These are phyloP conservation scores for Tenthredo distinguenda DNA, from an alignment of 2,888 invertebrate species.

Conservation along the genomic window DNA sequence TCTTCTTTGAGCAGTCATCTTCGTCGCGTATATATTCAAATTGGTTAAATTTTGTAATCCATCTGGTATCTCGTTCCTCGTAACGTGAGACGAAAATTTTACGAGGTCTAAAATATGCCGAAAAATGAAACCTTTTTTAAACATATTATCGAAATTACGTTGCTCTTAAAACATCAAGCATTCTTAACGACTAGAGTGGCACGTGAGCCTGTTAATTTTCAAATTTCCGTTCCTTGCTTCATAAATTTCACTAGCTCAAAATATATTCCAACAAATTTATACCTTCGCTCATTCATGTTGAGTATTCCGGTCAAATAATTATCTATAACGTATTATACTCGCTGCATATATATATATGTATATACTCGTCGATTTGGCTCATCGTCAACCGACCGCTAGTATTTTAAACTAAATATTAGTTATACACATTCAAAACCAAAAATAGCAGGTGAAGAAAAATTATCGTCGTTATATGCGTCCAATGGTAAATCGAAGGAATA, in stretches of 20 bases:
- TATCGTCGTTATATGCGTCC: background rate
- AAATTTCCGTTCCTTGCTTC: background rate
- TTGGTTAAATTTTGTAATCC: conserved; percentile 38
- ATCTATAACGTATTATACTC: background rate
- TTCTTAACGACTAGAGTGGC: conserved; percentile 17
- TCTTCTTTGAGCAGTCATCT: conserved; percentile 32
- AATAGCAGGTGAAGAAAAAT: background rate
- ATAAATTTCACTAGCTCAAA: background rate
- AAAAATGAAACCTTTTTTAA: conserved; percentile 34
- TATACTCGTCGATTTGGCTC: background rate
- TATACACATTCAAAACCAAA: background rate
- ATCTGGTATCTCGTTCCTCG: background rate
- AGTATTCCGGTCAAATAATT: background rate
- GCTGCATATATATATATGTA: background rate
- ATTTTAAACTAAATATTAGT: background rate
- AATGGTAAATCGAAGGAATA: too few species aligned
- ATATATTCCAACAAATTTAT: background rate
- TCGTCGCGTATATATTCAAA: conserved; percentile 27
- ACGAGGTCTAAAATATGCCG: conserved; percentile 6
- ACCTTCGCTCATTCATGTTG: background rate
- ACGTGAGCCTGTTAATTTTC: background rate
- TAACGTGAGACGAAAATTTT: conserved; percentile 45
- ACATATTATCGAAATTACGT: background rate
- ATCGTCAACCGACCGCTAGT: background rate
- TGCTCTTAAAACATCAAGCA: background rate